Conservation (phyloP, 1,140 invertebrate genomes). For the Trichomalopsis sarcophagae region DNA sequence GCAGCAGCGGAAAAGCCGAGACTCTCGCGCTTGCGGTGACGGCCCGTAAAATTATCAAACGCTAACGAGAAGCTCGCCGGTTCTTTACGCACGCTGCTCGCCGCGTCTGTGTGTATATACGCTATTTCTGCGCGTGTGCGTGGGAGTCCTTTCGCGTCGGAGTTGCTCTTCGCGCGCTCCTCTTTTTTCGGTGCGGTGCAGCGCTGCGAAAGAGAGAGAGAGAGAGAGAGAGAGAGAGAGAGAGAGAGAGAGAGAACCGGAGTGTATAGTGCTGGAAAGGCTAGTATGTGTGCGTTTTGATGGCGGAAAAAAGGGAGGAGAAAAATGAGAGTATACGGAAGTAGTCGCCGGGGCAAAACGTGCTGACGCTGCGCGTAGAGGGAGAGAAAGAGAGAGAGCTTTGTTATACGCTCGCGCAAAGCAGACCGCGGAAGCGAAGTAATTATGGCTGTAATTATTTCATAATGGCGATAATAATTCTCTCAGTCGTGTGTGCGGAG, state of each 20-base stretch:
- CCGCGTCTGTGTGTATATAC: not conserved
- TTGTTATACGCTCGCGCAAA: not conserved
- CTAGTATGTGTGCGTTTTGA: constrained; percentile 3
- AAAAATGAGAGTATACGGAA: not conserved
- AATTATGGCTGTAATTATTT: constrained; percentile 45
- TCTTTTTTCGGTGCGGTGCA: not conserved
- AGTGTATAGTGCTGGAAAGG: no score
- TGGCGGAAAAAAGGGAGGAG: not conserved
- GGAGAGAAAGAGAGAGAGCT: constrained; percentile 1
- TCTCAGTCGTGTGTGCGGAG: not conserved
- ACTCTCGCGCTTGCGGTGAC: constrained; percentile 56
- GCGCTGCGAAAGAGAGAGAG: not conserved
- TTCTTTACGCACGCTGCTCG: constrained; percentile 9
- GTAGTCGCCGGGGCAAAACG: not conserved
- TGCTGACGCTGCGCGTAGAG: not conserved
- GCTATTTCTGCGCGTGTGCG: constrained; percentile 5
- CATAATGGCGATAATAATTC: constrained; percentile 35
- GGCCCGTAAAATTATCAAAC: constrained; percentile 67
- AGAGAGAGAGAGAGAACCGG: not conserved
- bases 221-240: no score
- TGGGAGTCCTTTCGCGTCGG: not conserved
- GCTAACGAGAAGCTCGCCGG: constrained; percentile 59
- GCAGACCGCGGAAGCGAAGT: constrained; percentile 19
- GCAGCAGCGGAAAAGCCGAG: constrained; percentile 36
- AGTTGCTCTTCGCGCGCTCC: not conserved